A percentile compares a stretch with the other conserved stretches of the same genome.
phyloP scores from a whole-genome alignment of 2,113 vertebrate genomes.

The Opisthocomus hoazin region DNA sequence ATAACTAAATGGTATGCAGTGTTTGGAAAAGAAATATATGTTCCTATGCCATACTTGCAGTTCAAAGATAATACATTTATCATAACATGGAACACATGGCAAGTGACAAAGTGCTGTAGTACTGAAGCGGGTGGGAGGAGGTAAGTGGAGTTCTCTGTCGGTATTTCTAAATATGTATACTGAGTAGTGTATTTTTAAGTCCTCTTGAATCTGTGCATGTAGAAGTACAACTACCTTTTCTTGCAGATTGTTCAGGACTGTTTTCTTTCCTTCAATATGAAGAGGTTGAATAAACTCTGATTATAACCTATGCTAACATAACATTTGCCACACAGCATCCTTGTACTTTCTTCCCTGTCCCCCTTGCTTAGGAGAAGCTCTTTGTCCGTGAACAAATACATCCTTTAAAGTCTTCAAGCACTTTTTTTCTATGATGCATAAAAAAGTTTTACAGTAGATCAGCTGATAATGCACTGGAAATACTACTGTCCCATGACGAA shows the following conservation, averaged over 20 bases:
- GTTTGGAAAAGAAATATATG: not conserved
- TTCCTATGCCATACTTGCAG: not conserved
- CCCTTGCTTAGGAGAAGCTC: not conserved
- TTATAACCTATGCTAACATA: not conserved
- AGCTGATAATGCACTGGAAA: not conserved
- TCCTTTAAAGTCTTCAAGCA: not conserved
- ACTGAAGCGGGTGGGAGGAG: not conserved
- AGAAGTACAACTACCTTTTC: not conserved
- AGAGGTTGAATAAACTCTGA: not conserved
- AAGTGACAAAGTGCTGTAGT: not conserved
- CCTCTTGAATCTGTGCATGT: not conserved
- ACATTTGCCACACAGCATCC: not conserved
- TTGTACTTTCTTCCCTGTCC: not conserved
- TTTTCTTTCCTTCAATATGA: not conserved
- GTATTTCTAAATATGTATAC: not conserved
- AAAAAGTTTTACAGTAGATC: not conserved
- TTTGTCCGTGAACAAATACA: not conserved
- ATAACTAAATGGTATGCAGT: not conserved
- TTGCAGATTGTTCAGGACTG: not conserved
- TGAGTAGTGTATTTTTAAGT: not conserved
- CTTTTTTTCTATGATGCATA: not conserved
- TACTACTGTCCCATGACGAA: not conserved
- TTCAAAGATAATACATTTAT: not conserved
- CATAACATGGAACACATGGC: not conserved
- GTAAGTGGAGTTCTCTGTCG: not conserved